phyloP scores from a whole-genome alignment of 2,113 vertebrate species.

The Phrynocephalus versicolor region DNA sequence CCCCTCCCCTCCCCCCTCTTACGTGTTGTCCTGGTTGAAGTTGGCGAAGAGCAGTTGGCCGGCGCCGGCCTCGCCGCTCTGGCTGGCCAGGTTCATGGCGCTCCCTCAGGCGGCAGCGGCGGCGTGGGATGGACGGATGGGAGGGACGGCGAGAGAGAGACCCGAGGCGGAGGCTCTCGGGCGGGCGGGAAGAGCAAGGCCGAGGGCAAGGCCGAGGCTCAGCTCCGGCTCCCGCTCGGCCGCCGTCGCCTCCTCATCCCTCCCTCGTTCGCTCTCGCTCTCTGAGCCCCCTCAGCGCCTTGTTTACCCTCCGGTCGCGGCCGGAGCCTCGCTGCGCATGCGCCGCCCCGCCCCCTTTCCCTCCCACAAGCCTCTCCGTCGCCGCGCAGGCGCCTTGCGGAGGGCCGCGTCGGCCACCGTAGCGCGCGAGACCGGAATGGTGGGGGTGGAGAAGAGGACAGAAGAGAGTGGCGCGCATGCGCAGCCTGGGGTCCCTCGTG shows the following conservation, averaged over 20 bases:
- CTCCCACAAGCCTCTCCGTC: conserved; percentile 3
- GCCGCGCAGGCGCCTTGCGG: conserved; percentile 31
- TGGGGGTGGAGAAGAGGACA: rapidly evolving
- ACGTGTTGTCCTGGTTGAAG: conserved; percentile 99
- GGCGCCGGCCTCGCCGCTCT: conserved; percentile 92
- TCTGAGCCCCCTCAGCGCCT: conserved; percentile 62
- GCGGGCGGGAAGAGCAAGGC: conserved; percentile 1
- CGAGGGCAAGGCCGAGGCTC: conserved; percentile 32
- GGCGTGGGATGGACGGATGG: neutral
- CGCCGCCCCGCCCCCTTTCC: conserved; percentile 46
- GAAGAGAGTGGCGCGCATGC: too few species aligned
- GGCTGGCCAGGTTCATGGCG: conserved; percentile 95
- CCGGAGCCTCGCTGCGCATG: conserved; percentile 54
- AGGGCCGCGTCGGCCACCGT: neutral
- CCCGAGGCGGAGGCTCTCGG: conserved; percentile 15
- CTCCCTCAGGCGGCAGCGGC: conserved; percentile 4
- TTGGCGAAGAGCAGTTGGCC: conserved; percentile 98
- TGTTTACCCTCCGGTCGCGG: conserved; percentile 75
- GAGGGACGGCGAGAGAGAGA: conserved; percentile 16
- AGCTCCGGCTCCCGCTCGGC: conserved; percentile 29
- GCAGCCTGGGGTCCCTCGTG: neutral
- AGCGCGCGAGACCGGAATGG: neutral
- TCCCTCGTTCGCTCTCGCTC: conserved; percentile 63
- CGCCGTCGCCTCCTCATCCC: conserved; percentile 66
- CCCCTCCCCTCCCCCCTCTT: conserved; percentile 68